These are phyloP conservation scores for Poicephalus gulielmi DNA, from an alignment of 2,113 vertebrate species.

Conservation along the genomic window DNA sequence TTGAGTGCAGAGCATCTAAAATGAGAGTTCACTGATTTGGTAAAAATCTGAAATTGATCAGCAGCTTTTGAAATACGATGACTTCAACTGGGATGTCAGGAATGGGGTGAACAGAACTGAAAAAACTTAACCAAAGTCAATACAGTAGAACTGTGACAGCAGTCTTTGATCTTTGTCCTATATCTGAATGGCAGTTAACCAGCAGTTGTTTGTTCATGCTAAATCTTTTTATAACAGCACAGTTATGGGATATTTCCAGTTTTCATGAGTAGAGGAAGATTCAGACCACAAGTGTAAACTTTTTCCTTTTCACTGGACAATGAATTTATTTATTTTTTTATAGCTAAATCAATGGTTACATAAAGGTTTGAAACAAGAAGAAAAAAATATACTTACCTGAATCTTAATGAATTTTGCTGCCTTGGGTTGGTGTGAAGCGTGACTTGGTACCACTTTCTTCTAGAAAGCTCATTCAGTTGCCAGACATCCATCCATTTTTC, in stretches of 20 bases:
- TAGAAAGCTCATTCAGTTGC: background rate
- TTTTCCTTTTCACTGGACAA: background rate
- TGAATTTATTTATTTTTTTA: background rate
- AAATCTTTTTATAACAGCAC: background rate
- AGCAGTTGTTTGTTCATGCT: background rate
- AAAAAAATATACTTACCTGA: background rate
- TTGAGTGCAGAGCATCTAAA: background rate
- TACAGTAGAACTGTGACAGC: background rate
- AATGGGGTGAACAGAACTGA: background rate
- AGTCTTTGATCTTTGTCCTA: background rate
- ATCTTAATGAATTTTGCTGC: background rate
- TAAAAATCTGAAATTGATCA: background rate
- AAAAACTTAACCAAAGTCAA: background rate
- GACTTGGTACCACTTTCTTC: background rate
- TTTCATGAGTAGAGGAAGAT: background rate
- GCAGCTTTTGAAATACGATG: background rate
- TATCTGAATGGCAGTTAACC: background rate
- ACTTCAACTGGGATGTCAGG: background rate
- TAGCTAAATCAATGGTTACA: background rate
- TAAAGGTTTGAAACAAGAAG: background rate
- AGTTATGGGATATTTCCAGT: background rate
- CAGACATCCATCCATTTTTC: background rate
- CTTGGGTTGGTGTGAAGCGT: background rate
- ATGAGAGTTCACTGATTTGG: background rate
- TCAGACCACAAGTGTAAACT: background rate